These are phyloP conservation scores for Caradrina kadenii DNA, from an alignment of 2,888 invertebrate genomes.

Conservation along the genomic window DNA sequence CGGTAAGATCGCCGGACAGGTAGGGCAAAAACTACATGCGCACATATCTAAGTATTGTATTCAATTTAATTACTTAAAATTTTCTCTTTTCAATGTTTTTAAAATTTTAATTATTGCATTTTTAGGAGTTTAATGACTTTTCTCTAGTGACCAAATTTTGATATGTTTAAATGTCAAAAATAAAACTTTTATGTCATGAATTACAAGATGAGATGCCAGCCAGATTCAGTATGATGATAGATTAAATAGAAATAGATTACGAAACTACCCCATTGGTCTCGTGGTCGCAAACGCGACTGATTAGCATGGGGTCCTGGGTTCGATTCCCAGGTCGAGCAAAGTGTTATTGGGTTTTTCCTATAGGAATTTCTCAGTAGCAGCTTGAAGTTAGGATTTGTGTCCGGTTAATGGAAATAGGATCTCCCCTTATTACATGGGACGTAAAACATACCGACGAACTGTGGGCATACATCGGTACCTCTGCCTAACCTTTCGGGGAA, in stretches of 20 bases:
- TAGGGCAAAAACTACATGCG: slow-evolving; percentile 77
- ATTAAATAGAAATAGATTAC: neutral
- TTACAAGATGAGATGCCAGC: slow-evolving; percentile 4
- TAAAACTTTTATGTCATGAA: slow-evolving; percentile 18
- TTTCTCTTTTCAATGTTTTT: slow-evolving; percentile 61
- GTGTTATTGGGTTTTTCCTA: too few relatives aligned
- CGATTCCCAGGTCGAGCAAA: too few relatives aligned
- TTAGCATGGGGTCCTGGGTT: too few relatives aligned
- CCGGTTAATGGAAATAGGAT: too few relatives aligned
- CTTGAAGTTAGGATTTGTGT: too few relatives aligned
- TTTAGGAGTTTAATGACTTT: slow-evolving; percentile 38
- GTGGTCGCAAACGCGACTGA: too few relatives aligned
- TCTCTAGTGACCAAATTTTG: slow-evolving; percentile 12
- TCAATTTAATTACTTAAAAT: slow-evolving; percentile 49
- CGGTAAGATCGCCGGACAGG: slow-evolving; percentile 84
- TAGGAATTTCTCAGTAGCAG: too few relatives aligned
- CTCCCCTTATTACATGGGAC: too few relatives aligned
- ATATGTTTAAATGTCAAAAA: slow-evolving; percentile 13
- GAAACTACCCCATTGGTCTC: too few relatives aligned
- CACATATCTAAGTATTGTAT: slow-evolving; percentile 71
- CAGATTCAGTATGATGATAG: neutral
- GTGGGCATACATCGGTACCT: too few relatives aligned
- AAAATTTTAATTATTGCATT: slow-evolving; percentile 34
- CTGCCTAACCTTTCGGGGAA: too few relatives aligned
- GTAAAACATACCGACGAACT: too few relatives aligned